phyloP scores from a whole-genome alignment of 2,888 invertebrate species.

The Nephrocerus scutellatus region DNA sequence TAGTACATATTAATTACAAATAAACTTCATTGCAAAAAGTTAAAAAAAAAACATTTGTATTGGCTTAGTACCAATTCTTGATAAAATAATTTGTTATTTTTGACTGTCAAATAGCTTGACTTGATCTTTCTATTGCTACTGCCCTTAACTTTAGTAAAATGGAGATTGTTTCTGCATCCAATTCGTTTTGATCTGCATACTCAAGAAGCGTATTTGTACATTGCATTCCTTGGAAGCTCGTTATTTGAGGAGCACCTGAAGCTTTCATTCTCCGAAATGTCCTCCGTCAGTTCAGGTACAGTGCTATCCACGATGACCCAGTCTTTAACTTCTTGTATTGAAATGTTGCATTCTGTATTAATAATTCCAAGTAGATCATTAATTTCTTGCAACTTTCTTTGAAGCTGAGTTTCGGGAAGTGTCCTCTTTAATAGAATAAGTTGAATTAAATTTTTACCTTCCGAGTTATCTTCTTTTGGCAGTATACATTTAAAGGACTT shows the following conservation, averaged over 20 bases:
- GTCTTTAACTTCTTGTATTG: too few relatives aligned
- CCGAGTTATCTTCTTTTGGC: too few relatives aligned
- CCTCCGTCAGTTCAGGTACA: constrained; percentile 3
- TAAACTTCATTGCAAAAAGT: too few relatives aligned
- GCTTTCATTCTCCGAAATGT: constrained; percentile 4
- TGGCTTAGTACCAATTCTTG: too few relatives aligned
- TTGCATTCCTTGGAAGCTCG: constrained; percentile 2
- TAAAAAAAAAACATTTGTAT: too few relatives aligned
- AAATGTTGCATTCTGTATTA: background rate
- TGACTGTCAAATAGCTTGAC: constrained; percentile 7
- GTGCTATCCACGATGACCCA: constrained; percentile 6
- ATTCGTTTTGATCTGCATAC: constrained; percentile 6
- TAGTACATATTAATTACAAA: too few relatives aligned
- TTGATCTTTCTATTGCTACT: constrained; percentile 8
- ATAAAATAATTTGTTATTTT: too few relatives aligned
- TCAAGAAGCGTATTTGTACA: constrained; percentile 2
- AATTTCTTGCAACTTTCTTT: too few relatives aligned
- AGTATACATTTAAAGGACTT: constrained; percentile 1
- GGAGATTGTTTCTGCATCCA: constrained; percentile 8
- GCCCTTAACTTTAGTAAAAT: constrained; percentile 4
- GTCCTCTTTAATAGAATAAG: constrained; percentile 2
- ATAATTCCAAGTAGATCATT: too few relatives aligned
- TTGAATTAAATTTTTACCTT: constrained; percentile 3
- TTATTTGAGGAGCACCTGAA: constrained; percentile 1
- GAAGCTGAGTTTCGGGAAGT: too few relatives aligned